A percentile compares a stretch with the other conserved stretches of the same genome.
Conservation (phyloP, 2,113 vertebrate species). For the Catharus bicknelli region DNA sequence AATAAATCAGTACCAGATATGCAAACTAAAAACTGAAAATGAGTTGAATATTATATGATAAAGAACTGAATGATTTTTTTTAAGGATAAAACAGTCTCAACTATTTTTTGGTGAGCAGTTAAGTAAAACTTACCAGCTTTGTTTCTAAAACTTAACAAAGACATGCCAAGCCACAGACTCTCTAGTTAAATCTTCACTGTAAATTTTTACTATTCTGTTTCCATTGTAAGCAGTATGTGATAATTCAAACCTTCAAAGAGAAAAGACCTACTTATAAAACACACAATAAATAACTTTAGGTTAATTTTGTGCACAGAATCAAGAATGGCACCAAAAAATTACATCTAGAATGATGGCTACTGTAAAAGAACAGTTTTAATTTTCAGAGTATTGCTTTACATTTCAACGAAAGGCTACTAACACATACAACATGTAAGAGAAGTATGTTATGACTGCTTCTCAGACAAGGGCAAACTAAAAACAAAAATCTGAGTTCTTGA, state of each 20-base stretch:
- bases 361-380: neutral
- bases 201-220: conserved; percentile 15
- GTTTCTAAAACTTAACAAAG: conserved; percentile 27
- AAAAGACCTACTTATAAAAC: conserved; percentile 8
- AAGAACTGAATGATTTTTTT: neutral
- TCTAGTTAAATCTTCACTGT: neutral
- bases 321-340: neutral
- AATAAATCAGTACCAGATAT: conserved; percentile 16
- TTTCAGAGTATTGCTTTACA: neutral
- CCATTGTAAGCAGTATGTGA: conserved; percentile 21
- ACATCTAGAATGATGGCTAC: neutral
- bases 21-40: neutral
- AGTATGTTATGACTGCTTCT: neutral
- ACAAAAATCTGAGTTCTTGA: neutral
- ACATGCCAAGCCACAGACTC: conserved; percentile 10
- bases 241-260: conserved; percentile 25
- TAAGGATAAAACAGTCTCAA: neutral
- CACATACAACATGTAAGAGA: neutral
- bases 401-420: neutral
- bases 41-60: neutral
- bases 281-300: neutral
- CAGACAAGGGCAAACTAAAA: neutral
- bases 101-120: neutral
- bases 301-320: neutral
- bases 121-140: conserved; percentile 18